Evolutionary conservation across 2,888 invertebrate genomes (phyloP).

Genomic region (Teinopalpus imperialis): DNA sequence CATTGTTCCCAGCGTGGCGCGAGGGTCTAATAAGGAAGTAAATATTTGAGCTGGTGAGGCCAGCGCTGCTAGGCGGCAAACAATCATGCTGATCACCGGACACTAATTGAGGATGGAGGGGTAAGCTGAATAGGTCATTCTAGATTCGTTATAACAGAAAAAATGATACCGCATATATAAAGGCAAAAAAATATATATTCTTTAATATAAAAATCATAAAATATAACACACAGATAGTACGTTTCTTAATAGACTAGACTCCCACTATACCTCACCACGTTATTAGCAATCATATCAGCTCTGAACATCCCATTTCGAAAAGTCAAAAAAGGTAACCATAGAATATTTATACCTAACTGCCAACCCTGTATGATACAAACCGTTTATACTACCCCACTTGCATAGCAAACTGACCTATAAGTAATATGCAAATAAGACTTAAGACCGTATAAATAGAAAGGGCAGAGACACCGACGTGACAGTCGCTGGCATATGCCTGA

Average conservation of each 20-base stretch:
- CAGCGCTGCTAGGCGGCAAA: conserved; percentile 26
- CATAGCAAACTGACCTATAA: conserved; percentile 39
- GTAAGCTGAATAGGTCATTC: conserved; percentile 1
- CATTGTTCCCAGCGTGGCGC: conserved; percentile 55
- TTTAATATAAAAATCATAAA: too few species aligned
- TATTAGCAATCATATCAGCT: too few species aligned
- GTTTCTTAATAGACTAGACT: too few species aligned
- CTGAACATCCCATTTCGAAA: too few species aligned
- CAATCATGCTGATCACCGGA: conserved; percentile 5
- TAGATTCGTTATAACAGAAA: too few species aligned
- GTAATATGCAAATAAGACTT: conserved; percentile 34
- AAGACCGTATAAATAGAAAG: conserved; percentile 12
- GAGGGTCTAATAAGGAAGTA: conserved; percentile 73
- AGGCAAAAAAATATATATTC: not conserved
- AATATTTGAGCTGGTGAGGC: conserved; percentile 62
- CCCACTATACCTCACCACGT: too few species aligned
- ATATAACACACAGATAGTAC: too few species aligned
- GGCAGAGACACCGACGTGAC: conserved; percentile 11
- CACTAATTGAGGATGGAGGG: conserved; percentile 6
- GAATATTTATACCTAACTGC: too few species aligned
- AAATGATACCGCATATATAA: too few species aligned
- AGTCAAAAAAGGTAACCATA: too few species aligned
- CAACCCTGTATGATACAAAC: conserved; percentile 7
- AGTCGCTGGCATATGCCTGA: conserved; percentile 8
- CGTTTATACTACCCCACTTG: conserved; percentile 31